Percentiles rank a stretch among this genome's conserved stretches.
These are phyloP conservation scores for Phaetusa simplex DNA, from an alignment of 2,113 vertebrate species.

Conservation along the genomic window DNA sequence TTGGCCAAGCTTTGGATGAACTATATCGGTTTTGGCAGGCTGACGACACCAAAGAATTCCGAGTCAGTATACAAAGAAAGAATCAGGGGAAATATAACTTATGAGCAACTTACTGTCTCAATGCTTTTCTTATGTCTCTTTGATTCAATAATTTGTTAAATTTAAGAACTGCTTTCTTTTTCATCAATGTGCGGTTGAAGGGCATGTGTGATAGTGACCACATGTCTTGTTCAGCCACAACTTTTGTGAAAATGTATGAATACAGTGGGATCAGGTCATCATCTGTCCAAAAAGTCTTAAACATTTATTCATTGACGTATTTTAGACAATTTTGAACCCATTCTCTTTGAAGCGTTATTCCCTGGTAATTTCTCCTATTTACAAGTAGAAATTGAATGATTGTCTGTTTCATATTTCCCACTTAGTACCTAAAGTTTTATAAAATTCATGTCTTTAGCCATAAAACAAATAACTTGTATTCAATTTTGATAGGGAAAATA, in stretches of 20 bases:
- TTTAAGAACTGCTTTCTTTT: neutral
- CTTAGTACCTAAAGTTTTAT: conserved; percentile 28
- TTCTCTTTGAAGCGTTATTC: neutral
- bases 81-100: neutral
- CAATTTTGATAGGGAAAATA: neutral
- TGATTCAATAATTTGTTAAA: neutral
- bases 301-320: neutral
- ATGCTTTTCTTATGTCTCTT: neutral
- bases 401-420: neutral
- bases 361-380: neutral
- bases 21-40: neutral
- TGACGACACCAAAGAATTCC: neutral
- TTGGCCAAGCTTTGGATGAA: neutral
- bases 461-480: neutral
- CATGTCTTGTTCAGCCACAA: neutral
- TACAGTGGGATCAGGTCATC: neutral
- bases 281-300: neutral
- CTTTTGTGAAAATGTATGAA: neutral
- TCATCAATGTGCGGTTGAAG: neutral
- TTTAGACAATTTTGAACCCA: neutral
- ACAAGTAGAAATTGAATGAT: neutral
- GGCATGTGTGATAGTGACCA: neutral
- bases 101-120: neutral
- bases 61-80: neutral
- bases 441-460: conserved; percentile 32